Percentiles rank a stretch among this genome's conserved stretches.
These are phyloP conservation scores for Heliconius cydno DNA, from an alignment of 2,888 invertebrate species.

Conservation along the genomic window DNA sequence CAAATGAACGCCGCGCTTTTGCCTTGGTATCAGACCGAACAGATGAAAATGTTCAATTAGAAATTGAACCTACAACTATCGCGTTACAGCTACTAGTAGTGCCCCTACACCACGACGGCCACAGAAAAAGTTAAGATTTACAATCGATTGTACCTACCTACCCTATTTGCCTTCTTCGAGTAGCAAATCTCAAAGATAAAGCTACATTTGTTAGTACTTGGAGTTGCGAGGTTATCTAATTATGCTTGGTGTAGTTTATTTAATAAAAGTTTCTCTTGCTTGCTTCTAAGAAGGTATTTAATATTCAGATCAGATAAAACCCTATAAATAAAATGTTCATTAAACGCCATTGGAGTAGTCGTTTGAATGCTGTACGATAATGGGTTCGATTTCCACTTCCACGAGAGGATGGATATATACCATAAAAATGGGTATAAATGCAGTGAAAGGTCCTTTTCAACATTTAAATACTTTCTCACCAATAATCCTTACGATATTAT, in stretches of 20 bases:
- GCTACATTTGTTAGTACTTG: not conserved
- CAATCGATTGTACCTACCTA: not conserved
- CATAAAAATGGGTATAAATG: not conserved
- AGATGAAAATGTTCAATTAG: too few relatives aligned
- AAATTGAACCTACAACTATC: too few relatives aligned
- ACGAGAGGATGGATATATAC: not conserved
- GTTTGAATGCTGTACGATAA: not conserved
- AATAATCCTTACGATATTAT: not conserved
- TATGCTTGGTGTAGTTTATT: conserved; percentile 7
- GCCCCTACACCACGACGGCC: too few relatives aligned
- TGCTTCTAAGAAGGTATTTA: conserved; percentile 2
- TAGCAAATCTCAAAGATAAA: not conserved
- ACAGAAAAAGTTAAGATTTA: not conserved
- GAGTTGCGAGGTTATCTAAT: not conserved
- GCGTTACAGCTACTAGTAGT: too few relatives aligned
- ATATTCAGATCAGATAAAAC: conserved; percentile 16
- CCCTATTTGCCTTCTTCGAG: not conserved
- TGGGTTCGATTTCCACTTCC: not conserved
- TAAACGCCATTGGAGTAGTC: not conserved
- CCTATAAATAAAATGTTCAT: conserved; percentile 1
- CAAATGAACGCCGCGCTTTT: too few relatives aligned
- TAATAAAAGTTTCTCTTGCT: conserved; percentile 13
- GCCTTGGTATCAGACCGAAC: too few relatives aligned
- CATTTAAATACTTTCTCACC: too few relatives aligned
- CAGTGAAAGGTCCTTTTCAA: too few relatives aligned